Evolutionary conservation across 2,113 vertebrate genomes (phyloP), one percentile per base, ranked within the genome.

Genomic region (Clarias magur): DNA sequence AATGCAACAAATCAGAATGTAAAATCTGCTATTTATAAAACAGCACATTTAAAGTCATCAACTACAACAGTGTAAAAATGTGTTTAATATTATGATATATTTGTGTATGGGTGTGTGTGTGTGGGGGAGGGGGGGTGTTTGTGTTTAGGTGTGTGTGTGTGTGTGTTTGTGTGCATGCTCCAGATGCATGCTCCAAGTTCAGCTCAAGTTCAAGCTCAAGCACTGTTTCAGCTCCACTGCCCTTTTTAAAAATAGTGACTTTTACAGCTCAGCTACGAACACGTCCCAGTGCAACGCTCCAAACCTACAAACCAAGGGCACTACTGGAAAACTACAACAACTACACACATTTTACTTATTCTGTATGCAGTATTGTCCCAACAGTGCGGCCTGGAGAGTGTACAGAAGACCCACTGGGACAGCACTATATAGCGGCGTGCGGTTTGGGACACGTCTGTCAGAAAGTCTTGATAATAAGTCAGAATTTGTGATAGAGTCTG

Each of bases 181-280:
- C 5, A 1, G 9, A 2, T 54, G 25, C 21, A 10, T 53, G 53
- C 53, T 76, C 53, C 42, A 34, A 80, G 79, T 80, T 59, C 79
- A 62, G 79, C 57, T 60, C 21, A 60, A 81, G 79, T 81, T 81
- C 57, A 38, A 48, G 48, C 48, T 48, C 48, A 48, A 48, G 19
- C 27, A 23, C 53, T 3, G 57, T 81, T 81, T 81, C 38, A 62
- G 56, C 79, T 62, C 27, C 27, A 21, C 56, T 62, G 79, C 56
- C 34, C 79, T 80, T 80, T 80, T 60, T 80, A 59, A 80, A 80
- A 60, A 76, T 62, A 60, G 79, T 80, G 16, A 21, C 56, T 59
- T 80, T 80, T 27, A 80, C 79, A 56, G n/a, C n/a, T 54, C 48
- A 80, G 56, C n/a, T 38, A 12, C 38, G 34, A 15, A 21, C 27